Conservation (phyloP, 2,113 vertebrate genomes). For the Theristicus caerulescens region DNA sequence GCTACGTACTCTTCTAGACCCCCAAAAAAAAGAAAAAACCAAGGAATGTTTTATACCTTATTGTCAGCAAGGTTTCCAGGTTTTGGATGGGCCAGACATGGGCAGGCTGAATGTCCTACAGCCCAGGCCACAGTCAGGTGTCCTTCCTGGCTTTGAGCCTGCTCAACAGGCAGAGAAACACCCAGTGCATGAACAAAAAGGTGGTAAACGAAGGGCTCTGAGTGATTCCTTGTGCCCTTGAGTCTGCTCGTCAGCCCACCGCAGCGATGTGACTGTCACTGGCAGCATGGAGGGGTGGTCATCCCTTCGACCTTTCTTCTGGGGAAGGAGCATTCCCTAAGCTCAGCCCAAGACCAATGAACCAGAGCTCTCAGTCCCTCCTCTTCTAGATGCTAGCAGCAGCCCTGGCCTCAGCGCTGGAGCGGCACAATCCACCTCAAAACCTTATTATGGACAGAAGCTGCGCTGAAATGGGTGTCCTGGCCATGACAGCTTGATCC, state of each 20-base stretch:
- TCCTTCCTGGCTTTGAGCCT: background rate
- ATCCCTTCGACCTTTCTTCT: background rate
- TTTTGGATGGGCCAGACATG: background rate
- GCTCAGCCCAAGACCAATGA: background rate
- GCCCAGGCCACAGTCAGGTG: background rate
- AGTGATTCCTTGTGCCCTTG: background rate
- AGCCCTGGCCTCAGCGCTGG: background rate
- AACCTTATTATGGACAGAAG: background rate
- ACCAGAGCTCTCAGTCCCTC: background rate
- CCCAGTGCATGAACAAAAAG: background rate
- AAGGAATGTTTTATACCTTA: background rate
- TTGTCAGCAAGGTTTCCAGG: background rate
- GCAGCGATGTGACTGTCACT: background rate
- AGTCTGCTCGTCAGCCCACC: background rate
- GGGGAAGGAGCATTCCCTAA: background rate
- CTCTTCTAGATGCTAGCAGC: background rate
- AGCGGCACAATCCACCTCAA: background rate
- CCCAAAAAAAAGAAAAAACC: background rate
- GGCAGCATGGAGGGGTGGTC: too few relatives aligned
- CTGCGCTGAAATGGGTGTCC: background rate
- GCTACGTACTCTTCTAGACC: background rate
- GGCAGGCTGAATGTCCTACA: background rate
- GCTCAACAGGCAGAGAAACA: background rate
- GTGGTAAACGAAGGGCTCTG: background rate
- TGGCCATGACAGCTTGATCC: background rate